Percentiles rank a stretch among this genome's conserved stretches.
phyloP scores from a whole-genome alignment of 2,113 vertebrate species.

The Onychostruthus taczanowskii region DNA sequence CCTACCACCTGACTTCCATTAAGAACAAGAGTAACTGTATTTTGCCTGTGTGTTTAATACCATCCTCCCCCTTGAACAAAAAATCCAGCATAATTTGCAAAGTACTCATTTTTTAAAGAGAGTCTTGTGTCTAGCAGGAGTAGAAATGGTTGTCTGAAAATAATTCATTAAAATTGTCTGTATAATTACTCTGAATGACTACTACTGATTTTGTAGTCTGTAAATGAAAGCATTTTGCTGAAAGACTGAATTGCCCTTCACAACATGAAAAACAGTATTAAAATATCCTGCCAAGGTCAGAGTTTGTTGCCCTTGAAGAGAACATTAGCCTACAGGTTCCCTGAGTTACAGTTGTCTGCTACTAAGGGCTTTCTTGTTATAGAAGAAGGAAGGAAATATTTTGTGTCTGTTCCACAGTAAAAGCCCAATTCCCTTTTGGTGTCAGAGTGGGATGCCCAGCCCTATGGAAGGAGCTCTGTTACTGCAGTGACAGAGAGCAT shows the following conservation, averaged over 20 bases:
- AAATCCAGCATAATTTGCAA: neutral
- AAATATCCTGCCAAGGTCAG: neutral
- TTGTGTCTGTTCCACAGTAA: neutral
- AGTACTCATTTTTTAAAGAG: neutral
- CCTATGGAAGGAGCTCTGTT: neutral
- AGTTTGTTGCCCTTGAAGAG: conserved; percentile 30
- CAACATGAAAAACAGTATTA: neutral
- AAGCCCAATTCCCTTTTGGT: neutral
- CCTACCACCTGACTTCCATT: neutral
- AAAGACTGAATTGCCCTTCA: neutral
- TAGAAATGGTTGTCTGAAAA: neutral
- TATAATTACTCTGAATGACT: neutral
- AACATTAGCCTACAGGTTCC: neutral
- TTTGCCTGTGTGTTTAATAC: neutral
- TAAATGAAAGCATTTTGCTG: neutral
- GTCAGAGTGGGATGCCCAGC: neutral
- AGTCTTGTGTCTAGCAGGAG: neutral
- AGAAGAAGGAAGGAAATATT: neutral
- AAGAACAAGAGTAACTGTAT: neutral
- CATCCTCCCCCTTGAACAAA: neutral
- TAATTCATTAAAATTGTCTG: neutral
- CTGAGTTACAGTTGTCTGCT: neutral
- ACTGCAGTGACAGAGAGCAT: neutral
- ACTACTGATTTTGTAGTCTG: neutral
- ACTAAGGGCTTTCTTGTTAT: neutral